Conservation (phyloP, 2,888 invertebrate species). For the Andrena fulva region DNA sequence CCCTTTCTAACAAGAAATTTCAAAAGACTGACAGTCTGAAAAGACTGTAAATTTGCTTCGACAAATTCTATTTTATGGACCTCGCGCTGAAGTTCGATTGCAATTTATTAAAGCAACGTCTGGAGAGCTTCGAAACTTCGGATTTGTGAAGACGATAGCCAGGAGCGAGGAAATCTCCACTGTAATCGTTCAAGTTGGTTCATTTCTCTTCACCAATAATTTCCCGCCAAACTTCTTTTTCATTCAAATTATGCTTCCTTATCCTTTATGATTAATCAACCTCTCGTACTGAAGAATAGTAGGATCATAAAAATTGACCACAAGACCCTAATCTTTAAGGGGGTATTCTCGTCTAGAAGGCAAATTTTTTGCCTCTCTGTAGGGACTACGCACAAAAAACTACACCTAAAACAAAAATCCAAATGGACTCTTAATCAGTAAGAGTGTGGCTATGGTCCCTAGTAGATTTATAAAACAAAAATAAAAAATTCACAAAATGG, state of each 20-base stretch:
- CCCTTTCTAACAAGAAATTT: neutral
- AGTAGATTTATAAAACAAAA: too few relatives aligned
- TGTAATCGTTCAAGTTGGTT: constrained; percentile 4
- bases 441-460: too few relatives aligned
- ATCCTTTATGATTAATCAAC: neutral
- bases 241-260: neutral
- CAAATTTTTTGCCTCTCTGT: too few relatives aligned
- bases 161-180: neutral
- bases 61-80: constrained; percentile 49
- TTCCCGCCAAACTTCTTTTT: neutral
- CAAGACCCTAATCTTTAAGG: neutral
- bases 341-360: too few relatives aligned
- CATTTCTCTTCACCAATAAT: neutral
- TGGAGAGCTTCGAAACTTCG: neutral
- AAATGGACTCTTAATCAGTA: too few relatives aligned
- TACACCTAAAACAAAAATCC: too few relatives aligned
- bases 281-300: too few relatives aligned
- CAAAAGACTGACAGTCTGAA: neutral
- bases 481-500: too few relatives aligned
- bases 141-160: neutral
- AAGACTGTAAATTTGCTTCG: constrained; percentile 13
- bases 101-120: neutral
- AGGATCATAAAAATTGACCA: too few relatives aligned
- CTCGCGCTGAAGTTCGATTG: neutral
- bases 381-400: too few relatives aligned